Evolutionary conservation across 2,113 vertebrate species (phyloP), one percentile per base, ranked within the genome.

Genomic region (Phalacrocorax brasilianus): DNA sequence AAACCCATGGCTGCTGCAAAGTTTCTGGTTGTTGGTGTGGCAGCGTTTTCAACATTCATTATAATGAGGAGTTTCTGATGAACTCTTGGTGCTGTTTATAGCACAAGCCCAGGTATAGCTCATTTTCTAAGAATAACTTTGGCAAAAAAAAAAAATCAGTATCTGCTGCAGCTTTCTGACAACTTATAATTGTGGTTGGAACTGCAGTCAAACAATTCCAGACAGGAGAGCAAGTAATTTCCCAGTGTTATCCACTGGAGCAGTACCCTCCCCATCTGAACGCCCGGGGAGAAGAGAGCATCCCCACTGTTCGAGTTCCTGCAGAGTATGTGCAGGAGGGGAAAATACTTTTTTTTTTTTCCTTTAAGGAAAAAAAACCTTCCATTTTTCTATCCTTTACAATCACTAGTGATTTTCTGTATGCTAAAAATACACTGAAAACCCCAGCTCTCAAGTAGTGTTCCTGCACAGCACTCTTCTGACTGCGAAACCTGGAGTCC

Each of bases 91-190:
- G 91, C 66, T 75, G 42, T 65, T 91, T 56, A 52, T 75, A 94
- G 77, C 70, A 30, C 84, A 12, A 91, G 74, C 56, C 40, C 85
- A 88, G 93, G 89, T 91, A 95, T 5, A 42, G 62, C 56, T 91
- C 74, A 30, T 87, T 89, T 89, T 73, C 77, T 6, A 11, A 82
- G 33, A 91, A 85, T 50, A 92, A 33, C 40, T 79, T 81, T 38
- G 66, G 73, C 47, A 72, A 82, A 82, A 78, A 56, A 61, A 38
- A 38, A 38, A 38, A 38, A 11, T 71, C 76, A 61, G 65, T 27
- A 32, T 65, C 87, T 73, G 44, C 79, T 85, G 72, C 81, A 96
- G 95, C 58, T 85, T 92, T 93, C 80, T 83, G 88, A 86, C 83
- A 93, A 18, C 83, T 86, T 65, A 79, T 80, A 78, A 93, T 89